Evolutionary conservation across 2,113 vertebrate genomes (phyloP).

Genomic region (Mystacornis crossleyi): DNA sequence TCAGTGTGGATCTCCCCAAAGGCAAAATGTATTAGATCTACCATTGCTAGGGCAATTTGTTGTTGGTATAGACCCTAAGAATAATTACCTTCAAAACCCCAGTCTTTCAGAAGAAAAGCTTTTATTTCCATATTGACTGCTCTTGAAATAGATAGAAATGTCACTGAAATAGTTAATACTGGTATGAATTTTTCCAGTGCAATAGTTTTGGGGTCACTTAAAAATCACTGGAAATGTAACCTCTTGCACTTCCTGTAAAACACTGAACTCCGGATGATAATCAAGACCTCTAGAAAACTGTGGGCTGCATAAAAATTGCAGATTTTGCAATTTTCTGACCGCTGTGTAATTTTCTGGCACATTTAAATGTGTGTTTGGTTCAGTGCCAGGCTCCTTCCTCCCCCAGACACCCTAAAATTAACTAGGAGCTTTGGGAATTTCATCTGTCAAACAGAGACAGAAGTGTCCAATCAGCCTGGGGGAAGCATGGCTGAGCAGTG

Average conservation of each 20-base stretch:
- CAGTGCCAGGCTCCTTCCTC: constrained; percentile 4
- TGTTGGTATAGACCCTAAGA: background rate
- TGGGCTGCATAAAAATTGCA: constrained; percentile 43
- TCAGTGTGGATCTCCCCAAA: background rate
- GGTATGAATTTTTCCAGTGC: constrained; percentile 35
- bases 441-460: constrained; percentile 30
- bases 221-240: constrained; percentile 65
- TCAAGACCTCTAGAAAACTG: constrained; percentile 58
- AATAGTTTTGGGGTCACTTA: constrained; percentile 60
- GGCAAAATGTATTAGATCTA: background rate
- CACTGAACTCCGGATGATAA: constrained; percentile 45
- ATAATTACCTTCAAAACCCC: background rate
- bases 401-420: constrained; percentile 65
- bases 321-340: constrained; percentile 56
- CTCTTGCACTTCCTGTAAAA: constrained; percentile 64
- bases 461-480: constrained; percentile 16
- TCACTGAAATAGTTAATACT: constrained; percentile 65
- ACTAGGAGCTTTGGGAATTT: constrained; percentile 60
- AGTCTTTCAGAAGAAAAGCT: background rate
- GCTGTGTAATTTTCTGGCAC: constrained; percentile 52
- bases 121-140: background rate
- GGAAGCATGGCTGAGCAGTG: background rate
- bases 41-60: background rate
- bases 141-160: constrained; percentile 18
- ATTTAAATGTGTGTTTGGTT: constrained; percentile 30